Percentiles rank a stretch among this genome's conserved stretches.
Evolutionary conservation across 2,113 vertebrate species (phyloP).

Genomic region (Chaetodon trifascialis): DNA sequence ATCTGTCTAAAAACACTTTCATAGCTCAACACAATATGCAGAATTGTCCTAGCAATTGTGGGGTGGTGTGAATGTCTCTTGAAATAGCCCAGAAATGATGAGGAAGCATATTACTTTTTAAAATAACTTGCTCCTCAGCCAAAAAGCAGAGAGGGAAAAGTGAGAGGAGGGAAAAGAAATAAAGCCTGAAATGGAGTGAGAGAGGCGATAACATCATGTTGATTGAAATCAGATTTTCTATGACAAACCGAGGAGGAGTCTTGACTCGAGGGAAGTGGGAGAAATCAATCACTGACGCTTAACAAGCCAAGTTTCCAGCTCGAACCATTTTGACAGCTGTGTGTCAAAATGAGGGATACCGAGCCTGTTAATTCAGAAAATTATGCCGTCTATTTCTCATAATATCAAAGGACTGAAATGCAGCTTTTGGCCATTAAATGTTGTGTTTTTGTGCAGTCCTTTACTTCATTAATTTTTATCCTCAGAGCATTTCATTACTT

Average conservation of each 20-base stretch:
- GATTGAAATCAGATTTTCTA: constrained; percentile 79
- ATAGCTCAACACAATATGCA: constrained; percentile 72
- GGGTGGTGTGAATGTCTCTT: constrained; percentile 73
- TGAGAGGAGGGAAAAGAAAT: constrained; percentile 17
- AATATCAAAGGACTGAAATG: background rate
- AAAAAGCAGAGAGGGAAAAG: constrained; percentile 58
- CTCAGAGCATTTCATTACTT: background rate
- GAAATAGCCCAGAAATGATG: constrained; percentile 79
- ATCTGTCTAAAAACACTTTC: constrained; percentile 75
- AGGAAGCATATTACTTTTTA: constrained; percentile 76
- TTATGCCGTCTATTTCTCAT: background rate
- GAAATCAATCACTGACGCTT: constrained; percentile 57
- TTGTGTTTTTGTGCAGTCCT: background rate
- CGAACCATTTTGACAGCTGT: constrained; percentile 40
- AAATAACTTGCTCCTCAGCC: constrained; percentile 69
- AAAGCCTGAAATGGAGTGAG: constrained; percentile 62
- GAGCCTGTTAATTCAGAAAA: constrained; percentile 40
- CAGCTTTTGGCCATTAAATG: background rate
- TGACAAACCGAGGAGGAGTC: constrained; percentile 58
- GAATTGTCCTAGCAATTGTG: constrained; percentile 72
- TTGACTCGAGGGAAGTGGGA: constrained; percentile 48
- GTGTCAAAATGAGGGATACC: constrained; percentile 47
- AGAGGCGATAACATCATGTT: constrained; percentile 72
- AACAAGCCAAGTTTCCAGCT: constrained; percentile 68
- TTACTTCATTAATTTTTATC: background rate